Evolutionary conservation across 2,113 vertebrate species (phyloP).

Genomic region (Odontesthes bonariensis): DNA sequence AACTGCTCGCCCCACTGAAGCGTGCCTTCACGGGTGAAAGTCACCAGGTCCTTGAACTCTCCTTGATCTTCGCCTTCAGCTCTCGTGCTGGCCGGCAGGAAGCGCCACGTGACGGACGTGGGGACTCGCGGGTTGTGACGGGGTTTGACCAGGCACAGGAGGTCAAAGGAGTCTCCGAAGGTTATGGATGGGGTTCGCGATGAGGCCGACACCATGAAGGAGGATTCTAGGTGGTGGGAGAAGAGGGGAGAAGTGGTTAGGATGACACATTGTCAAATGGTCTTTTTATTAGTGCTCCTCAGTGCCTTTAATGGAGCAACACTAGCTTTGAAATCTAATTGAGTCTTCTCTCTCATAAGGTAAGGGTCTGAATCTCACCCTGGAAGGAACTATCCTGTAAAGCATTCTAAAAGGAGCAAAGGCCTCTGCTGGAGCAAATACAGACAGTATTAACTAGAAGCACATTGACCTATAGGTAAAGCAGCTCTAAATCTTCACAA

Average conservation of each 20-base stretch:
- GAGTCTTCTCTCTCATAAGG: slow-evolving; percentile 18
- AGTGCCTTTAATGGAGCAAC: slow-evolving; percentile 15
- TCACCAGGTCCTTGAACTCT: slow-evolving; percentile 92
- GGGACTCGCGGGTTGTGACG: slow-evolving; percentile 91
- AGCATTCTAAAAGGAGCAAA: slow-evolving; percentile 25
- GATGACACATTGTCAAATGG: slow-evolving; percentile 8
- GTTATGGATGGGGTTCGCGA: slow-evolving; percentile 93
- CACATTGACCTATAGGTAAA: slow-evolving; percentile 18
- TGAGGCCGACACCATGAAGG: slow-evolving; percentile 94
- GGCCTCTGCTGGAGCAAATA: slow-evolving; percentile 29
- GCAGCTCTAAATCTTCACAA: slow-evolving; percentile 19
- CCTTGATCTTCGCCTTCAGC: slow-evolving; percentile 74
- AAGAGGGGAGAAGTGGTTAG: slow-evolving; percentile 27
- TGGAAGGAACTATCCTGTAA: slow-evolving; percentile 25
- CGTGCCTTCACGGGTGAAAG: slow-evolving; percentile 91
- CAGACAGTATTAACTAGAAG: slow-evolving; percentile 40
- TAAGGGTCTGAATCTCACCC: neutral
- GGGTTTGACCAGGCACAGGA: slow-evolving; percentile 96
- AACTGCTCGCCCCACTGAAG: slow-evolving; percentile 93
- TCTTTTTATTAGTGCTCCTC: slow-evolving; percentile 17
- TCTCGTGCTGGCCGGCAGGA: slow-evolving; percentile 85
- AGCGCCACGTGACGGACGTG: slow-evolving; percentile 93
- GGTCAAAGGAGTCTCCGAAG: slow-evolving; percentile 93
- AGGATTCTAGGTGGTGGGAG: slow-evolving; percentile 84
- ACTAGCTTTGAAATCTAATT: slow-evolving; percentile 7